phyloP scores from a whole-genome alignment of 1,140 invertebrate genomes.

The Hylaeus volcanicus region DNA sequence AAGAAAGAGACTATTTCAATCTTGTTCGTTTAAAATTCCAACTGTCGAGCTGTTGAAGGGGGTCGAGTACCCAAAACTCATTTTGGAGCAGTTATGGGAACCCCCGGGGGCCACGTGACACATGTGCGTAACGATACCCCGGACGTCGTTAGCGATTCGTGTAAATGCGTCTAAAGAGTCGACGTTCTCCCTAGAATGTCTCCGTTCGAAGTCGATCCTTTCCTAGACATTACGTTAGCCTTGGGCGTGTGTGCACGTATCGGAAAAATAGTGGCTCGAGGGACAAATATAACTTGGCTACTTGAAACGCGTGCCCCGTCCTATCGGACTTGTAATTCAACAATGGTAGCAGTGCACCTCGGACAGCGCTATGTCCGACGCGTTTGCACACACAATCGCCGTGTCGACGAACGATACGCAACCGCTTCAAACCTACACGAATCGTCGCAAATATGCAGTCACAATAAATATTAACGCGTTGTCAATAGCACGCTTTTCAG shows the following conservation, averaged over 20 bases:
- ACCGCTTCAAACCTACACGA: not conserved
- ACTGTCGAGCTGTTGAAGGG: too few species aligned
- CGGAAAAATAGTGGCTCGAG: conserved; percentile 13
- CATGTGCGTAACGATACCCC: too few species aligned
- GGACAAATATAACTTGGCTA: conserved; percentile 50
- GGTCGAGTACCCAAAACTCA: too few species aligned
- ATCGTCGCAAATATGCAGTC: not conserved
- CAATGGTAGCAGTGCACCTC: conserved; percentile 13
- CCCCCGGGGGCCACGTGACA: too few species aligned
- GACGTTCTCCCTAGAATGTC: not conserved
- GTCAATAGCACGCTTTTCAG: too few species aligned
- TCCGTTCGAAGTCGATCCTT: too few species aligned
- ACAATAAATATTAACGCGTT: too few species aligned
- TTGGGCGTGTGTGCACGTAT: not conserved
- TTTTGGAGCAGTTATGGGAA: not conserved
- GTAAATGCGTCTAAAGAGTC: not conserved
- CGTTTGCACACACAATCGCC: not conserved
- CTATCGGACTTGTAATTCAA: conserved; percentile 58
- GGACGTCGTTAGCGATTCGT: not conserved
- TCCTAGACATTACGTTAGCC: not conserved
- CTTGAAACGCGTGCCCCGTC: conserved; percentile 43
- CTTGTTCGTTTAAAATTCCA: too few species aligned
- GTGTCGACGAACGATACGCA: conserved; percentile 14
- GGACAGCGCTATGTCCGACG: conserved; percentile 12
- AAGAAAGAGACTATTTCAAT: too few species aligned